Evolutionary conservation across 2,797 vertebrate genomes (phyloP).

Genomic region (Urophycis tenuis): DNA sequence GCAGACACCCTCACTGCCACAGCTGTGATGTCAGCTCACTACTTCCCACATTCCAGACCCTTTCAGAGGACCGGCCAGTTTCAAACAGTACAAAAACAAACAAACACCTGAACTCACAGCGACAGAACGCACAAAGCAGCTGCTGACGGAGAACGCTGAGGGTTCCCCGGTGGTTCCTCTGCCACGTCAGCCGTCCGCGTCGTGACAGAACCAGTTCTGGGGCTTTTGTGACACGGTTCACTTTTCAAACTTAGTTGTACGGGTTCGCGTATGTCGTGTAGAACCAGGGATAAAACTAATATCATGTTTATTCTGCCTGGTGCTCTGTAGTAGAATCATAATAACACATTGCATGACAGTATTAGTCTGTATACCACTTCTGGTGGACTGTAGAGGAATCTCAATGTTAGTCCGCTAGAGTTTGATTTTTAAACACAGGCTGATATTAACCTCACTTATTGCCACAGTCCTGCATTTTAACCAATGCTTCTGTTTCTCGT

Average conservation of each 20-base stretch:
- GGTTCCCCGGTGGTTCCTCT: neutral
- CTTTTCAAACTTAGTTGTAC: neutral
- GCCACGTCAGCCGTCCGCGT: neutral
- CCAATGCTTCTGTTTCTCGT: neutral
- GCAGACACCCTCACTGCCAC: neutral
- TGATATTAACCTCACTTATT: neutral
- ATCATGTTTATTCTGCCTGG: neutral
- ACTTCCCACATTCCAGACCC: neutral
- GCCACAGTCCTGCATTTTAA: neutral
- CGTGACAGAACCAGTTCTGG: neutral
- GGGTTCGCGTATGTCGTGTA: neutral
- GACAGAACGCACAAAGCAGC: neutral
- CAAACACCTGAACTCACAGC: neutral
- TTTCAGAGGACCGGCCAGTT: neutral
- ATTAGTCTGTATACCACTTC: neutral
- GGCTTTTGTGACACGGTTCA: neutral
- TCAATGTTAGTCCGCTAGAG: neutral
- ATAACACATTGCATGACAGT: slow-evolving; percentile 3
- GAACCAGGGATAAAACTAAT: neutral
- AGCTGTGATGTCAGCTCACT: neutral
- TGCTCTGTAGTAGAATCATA: neutral
- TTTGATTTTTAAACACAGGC: neutral
- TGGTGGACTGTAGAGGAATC: neutral
- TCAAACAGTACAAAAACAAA: neutral
- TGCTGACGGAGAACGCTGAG: neutral